A percentile compares a stretch with the other conserved stretches of the same genome.
Evolutionary conservation across 2,113 vertebrate species (phyloP).

Genomic region (Ailurus styani): DNA sequence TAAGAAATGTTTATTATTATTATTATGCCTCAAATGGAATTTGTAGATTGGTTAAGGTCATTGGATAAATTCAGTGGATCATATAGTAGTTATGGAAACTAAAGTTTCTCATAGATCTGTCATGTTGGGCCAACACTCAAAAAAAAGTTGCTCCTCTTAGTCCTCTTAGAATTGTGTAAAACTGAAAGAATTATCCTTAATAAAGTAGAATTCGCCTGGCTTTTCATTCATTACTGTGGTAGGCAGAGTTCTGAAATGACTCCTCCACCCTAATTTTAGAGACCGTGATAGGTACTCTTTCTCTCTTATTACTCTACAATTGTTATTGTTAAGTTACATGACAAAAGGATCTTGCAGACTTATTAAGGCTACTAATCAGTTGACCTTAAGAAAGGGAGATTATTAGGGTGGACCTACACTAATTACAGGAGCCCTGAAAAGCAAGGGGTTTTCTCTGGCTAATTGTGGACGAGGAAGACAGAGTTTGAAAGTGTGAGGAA

Average conservation of each 20-base stretch:
- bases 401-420: background rate
- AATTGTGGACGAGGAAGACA: background rate
- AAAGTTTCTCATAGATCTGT: background rate
- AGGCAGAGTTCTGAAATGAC: background rate
- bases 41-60: background rate
- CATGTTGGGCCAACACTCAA: background rate
- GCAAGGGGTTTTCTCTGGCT: background rate
- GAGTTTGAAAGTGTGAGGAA: background rate
- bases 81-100: background rate
- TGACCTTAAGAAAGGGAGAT: background rate
- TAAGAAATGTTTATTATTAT: background rate
- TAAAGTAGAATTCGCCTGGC: background rate
- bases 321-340: background rate
- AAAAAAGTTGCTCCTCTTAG: background rate
- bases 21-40: background rate
- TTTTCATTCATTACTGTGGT: background rate
- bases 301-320: rapidly evolving
- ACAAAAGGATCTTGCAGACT: background rate
- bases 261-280: background rate
- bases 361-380: background rate
- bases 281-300: background rate
- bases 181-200: background rate
- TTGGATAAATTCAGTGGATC: background rate
- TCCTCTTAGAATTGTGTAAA: background rate
- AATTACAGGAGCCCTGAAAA: background rate